phyloP scores from a whole-genome alignment of 2,113 vertebrate genomes.

The Xenopus laevis region DNA sequence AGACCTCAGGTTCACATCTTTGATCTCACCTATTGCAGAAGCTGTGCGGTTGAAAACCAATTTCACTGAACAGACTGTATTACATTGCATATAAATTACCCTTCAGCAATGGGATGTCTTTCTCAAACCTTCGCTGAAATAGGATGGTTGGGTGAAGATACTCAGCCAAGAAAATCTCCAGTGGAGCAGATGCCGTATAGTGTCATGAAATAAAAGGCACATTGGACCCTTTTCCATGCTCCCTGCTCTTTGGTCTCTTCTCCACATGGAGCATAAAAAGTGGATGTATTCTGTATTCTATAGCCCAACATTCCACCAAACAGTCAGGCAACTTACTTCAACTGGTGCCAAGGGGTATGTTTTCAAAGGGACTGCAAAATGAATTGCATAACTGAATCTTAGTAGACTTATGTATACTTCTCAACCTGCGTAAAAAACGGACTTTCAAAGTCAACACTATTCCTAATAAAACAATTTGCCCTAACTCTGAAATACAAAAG shows the following conservation, averaged over 20 bases:
- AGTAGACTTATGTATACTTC: no score
- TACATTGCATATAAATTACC: conserved; percentile 64
- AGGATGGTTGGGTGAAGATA: conserved; percentile 32
- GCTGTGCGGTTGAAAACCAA: conserved; percentile 65
- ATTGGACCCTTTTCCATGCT: neutral
- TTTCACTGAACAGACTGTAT: conserved; percentile 59
- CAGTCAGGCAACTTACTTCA: no score
- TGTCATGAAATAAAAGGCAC: neutral
- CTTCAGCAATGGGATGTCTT: conserved; percentile 49
- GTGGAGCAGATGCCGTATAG: neutral
- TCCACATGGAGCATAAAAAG: neutral
- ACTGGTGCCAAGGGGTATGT: no score
- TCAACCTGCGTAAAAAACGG: no score
- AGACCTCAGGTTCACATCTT: conserved; percentile 61
- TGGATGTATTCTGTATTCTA: neutral
- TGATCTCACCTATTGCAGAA: conserved; percentile 61
- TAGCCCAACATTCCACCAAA: neutral
- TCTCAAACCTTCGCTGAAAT: conserved; percentile 47
- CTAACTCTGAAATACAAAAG: no score
- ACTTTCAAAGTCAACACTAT: no score
- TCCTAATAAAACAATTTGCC: no score
- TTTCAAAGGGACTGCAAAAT: no score
- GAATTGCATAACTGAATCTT: no score
- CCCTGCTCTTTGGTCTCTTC: neutral
- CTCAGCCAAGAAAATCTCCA: conserved; percentile 14